Evolutionary conservation across 2,888 invertebrate species (phyloP).

Genomic region (Tinea pellionella): DNA sequence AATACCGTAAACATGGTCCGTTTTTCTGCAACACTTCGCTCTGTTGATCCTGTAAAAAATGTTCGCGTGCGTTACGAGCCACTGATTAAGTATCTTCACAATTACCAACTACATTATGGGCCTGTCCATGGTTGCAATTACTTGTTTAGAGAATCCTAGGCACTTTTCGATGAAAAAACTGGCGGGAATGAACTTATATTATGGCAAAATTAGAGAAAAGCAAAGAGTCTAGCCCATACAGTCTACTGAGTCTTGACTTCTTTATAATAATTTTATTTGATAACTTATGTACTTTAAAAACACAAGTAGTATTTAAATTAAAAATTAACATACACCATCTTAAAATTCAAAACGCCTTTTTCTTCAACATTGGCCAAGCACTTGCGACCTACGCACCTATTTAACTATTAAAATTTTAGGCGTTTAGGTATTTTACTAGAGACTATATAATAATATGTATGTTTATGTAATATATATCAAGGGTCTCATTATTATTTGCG

Average conservation of each 20-base stretch:
- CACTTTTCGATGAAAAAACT: not conserved
- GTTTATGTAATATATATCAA: too few species aligned
- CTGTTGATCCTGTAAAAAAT: constrained; percentile 12
- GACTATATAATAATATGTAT: too few species aligned
- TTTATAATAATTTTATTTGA: too few species aligned
- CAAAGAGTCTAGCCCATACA: not conserved
- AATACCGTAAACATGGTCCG: not conserved
- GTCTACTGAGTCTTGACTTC: too few species aligned
- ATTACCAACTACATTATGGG: constrained; percentile 10
- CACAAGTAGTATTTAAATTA: too few species aligned
- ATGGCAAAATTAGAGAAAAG: too few species aligned
- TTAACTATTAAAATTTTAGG: not conserved
- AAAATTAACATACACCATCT: too few species aligned
- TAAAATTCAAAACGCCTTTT: too few species aligned
- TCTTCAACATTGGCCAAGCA: not conserved
- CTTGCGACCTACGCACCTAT: not conserved
- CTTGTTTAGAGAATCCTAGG: not conserved
- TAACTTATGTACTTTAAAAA: too few species aligned
- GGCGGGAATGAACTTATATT: not conserved
- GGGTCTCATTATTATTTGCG: too few species aligned
- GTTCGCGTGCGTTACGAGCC: constrained; percentile 11
- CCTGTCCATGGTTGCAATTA: not conserved
- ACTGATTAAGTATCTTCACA: constrained; percentile 1
- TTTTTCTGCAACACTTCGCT: constrained; percentile 9
- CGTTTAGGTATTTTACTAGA: not conserved